phyloP scores from a whole-genome alignment of 2,888 invertebrate genomes.

The Drosophila mercatorum region DNA sequence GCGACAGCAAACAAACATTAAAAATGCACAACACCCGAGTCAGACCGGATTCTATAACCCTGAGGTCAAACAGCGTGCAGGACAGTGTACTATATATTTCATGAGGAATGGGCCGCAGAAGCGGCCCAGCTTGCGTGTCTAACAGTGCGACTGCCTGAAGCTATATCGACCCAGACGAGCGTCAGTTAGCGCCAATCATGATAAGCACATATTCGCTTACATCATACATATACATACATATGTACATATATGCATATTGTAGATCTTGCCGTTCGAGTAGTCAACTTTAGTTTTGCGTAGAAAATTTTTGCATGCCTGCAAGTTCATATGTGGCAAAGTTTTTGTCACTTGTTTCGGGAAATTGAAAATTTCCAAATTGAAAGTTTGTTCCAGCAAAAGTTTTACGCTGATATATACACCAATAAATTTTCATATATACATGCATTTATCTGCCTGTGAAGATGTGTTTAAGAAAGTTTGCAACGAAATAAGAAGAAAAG shows the following conservation, averaged over 20 bases:
- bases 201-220: conserved; percentile 30
- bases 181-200: conserved; percentile 50
- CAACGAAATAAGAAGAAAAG: conserved; percentile 5
- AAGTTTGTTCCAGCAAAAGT: conserved; percentile 32
- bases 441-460: background rate
- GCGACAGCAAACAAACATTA: conserved; percentile 73
- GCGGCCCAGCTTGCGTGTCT: conserved; percentile 57
- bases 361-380: conserved; percentile 50
- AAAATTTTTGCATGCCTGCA: conserved; percentile 21
- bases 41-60: conserved; percentile 37
- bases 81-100: conserved; percentile 19
- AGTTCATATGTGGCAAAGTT: conserved; percentile 35
- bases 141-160: conserved; percentile 49
- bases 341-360: conserved; percentile 35
- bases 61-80: conserved; percentile 28
- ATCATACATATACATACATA: background rate
- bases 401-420: conserved; percentile 10
- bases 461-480: conserved; percentile 13
- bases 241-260: background rate
- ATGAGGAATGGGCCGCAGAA: background rate
- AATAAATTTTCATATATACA: conserved; percentile 12
- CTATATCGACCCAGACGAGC: conserved; percentile 61
- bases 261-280: conserved; percentile 25
- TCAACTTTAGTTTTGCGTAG: conserved; percentile 18
- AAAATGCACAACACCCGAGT: conserved; percentile 60